Evolutionary conservation across 2,113 vertebrate genomes (phyloP).

Genomic region (Cottus gobio): DNA sequence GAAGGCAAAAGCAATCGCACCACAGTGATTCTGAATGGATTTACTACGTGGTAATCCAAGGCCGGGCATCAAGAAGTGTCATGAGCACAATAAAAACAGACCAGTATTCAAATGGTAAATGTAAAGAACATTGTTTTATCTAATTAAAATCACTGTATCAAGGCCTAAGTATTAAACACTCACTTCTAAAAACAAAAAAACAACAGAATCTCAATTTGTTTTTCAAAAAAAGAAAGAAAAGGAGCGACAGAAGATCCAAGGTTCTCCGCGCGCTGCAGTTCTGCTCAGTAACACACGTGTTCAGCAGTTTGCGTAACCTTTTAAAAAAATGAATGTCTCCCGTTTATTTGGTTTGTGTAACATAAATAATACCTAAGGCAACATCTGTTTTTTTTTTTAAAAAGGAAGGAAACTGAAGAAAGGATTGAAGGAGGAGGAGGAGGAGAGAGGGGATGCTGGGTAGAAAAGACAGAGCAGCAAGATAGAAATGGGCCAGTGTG

Average conservation of each 20-base stretch:
- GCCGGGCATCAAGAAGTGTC: slow-evolving; percentile 65
- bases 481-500: slow-evolving; percentile 32
- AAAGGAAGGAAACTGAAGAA: slow-evolving; percentile 16
- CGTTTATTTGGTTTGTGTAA: slow-evolving; percentile 84
- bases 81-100: slow-evolving; percentile 76
- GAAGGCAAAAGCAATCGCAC: slow-evolving; percentile 66
- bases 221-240: slow-evolving; percentile 43
- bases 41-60: slow-evolving; percentile 62
- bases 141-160: slow-evolving; percentile 74
- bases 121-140: slow-evolving; percentile 67
- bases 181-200: slow-evolving; percentile 65
- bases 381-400: slow-evolving; percentile 71
- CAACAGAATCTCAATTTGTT: slow-evolving; percentile 61
- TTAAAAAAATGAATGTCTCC: slow-evolving; percentile 69
- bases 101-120: slow-evolving; percentile 73
- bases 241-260: slow-evolving; percentile 45
- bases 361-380: slow-evolving; percentile 87
- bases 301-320: slow-evolving; percentile 55
- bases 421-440: slow-evolving; percentile 4
- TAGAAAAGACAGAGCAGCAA: slow-evolving; percentile 52
- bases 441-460: background rate
- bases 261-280: slow-evolving; percentile 43
- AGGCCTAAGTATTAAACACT: slow-evolving; percentile 81
- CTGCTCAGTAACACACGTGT: slow-evolving; percentile 52
- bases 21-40: slow-evolving; percentile 66